A percentile compares a stretch with the other conserved stretches of the same genome.
Evolutionary conservation across 2,888 invertebrate genomes (phyloP).

Genomic region (Drosophila nr. fundita): DNA sequence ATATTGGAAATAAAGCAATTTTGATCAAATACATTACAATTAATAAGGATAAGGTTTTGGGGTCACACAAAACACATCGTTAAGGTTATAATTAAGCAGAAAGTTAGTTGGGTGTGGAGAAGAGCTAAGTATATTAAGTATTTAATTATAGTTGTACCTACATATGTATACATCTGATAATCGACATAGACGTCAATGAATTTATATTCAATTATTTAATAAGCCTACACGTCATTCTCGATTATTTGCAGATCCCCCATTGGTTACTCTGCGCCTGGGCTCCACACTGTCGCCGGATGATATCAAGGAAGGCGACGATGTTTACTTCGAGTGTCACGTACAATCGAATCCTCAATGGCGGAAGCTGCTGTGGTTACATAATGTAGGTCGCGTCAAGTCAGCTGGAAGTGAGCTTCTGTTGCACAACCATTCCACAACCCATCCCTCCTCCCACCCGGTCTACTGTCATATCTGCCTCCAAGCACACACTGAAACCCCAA

Average conservation of each 20-base stretch:
- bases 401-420: slow-evolving; percentile 48
- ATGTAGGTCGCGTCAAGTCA: slow-evolving; percentile 88
- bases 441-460: background rate
- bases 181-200: background rate
- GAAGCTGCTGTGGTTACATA: slow-evolving; percentile 94
- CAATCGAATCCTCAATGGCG: slow-evolving; percentile 94
- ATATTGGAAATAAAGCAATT: background rate
- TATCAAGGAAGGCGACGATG: slow-evolving; percentile 96
- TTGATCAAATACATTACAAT: background rate
- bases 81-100: background rate
- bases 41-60: background rate
- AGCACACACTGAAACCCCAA: slow-evolving; percentile 6
- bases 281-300: slow-evolving; percentile 93
- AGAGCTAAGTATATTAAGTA: background rate
- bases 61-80: background rate
- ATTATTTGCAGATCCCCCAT: slow-evolving; percentile 91
- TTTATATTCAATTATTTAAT: background rate
- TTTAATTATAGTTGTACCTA: background rate
- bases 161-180: background rate
- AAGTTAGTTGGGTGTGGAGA: background rate
- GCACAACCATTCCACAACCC: background rate
- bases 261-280: slow-evolving; percentile 92
- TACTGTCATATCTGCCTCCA: background rate
- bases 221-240: slow-evolving; percentile 1
- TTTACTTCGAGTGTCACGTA: slow-evolving; percentile 96